Evolutionary conservation across 2,113 vertebrate species (phyloP).

Genomic region (Apus apus): DNA sequence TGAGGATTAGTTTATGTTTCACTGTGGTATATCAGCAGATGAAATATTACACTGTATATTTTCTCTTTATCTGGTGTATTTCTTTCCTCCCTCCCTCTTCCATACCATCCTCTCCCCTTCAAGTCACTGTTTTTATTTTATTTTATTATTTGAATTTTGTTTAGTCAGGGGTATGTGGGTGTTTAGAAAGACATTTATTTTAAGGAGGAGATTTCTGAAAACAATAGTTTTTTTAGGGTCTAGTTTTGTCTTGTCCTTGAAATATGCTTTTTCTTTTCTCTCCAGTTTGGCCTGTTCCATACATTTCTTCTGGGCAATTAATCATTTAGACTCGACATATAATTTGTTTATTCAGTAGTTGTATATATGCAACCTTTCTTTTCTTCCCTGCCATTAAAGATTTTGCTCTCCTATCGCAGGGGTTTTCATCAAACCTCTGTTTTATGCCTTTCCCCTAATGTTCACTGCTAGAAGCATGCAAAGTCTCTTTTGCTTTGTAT

Average conservation of each 20-base stretch:
- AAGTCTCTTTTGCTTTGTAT: not conserved
- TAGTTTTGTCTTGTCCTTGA: conserved; percentile 31
- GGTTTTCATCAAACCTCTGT: not conserved
- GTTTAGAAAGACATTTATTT: conserved; percentile 15
- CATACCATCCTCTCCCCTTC: not conserved
- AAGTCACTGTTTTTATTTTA: not conserved
- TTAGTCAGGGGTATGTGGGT: not conserved
- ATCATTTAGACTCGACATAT: conserved; percentile 30
- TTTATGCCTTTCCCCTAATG: not conserved
- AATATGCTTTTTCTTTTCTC: conserved; percentile 13
- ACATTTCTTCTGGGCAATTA: conserved; percentile 26
- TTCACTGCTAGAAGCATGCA: not conserved
- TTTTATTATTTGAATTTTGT: conserved; percentile 26
- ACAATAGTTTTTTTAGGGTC: not conserved
- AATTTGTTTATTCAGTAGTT: conserved; percentile 38
- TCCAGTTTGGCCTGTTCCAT: conserved; percentile 6
- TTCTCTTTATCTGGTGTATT: conserved; percentile 35
- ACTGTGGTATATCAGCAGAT: conserved; percentile 5
- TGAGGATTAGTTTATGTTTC: conserved; percentile 29
- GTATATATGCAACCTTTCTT: conserved; percentile 1
- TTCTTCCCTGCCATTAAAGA: conserved; percentile 15
- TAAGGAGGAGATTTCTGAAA: not conserved
- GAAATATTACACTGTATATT: conserved; percentile 5
- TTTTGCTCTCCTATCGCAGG: conserved; percentile 21
- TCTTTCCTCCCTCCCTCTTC: conserved; percentile 37